Evolutionary conservation across 2,797 vertebrate genomes (phyloP).

Genomic region (Tympanoctomys barrerae): DNA sequence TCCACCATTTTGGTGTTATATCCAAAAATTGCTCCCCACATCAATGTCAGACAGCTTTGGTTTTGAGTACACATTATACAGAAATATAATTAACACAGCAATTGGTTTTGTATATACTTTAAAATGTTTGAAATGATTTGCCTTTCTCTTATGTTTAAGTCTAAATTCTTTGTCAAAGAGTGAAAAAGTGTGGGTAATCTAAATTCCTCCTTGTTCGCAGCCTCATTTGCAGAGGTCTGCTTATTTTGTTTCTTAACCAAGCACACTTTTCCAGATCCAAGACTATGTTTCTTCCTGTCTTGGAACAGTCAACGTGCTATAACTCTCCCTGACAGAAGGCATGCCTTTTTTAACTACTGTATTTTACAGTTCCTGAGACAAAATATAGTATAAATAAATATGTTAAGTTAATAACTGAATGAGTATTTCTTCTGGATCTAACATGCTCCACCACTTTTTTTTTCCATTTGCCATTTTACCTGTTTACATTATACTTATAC

Average conservation of each 20-base stretch:
- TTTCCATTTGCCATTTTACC: neutral
- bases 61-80: neutral
- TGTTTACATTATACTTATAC: neutral
- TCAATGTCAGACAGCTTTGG: neutral
- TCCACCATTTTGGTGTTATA: neutral
- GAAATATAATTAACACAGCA: neutral
- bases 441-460: neutral
- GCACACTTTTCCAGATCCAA: neutral
- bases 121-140: neutral
- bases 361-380: neutral
- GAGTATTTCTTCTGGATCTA: neutral
- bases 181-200: neutral
- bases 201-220: neutral
- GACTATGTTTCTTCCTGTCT: neutral
- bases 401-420: neutral
- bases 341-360: neutral
- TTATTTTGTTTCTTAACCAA: neutral
- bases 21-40: neutral
- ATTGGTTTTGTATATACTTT: neutral
- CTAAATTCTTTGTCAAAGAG: neutral
- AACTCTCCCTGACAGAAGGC: neutral
- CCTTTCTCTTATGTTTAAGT: neutral
- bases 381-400: neutral
- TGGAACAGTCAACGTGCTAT: neutral
- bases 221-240: neutral